Conservation (phyloP, 2,797 vertebrate genomes). For the Hemibagrus guttatus region DNA sequence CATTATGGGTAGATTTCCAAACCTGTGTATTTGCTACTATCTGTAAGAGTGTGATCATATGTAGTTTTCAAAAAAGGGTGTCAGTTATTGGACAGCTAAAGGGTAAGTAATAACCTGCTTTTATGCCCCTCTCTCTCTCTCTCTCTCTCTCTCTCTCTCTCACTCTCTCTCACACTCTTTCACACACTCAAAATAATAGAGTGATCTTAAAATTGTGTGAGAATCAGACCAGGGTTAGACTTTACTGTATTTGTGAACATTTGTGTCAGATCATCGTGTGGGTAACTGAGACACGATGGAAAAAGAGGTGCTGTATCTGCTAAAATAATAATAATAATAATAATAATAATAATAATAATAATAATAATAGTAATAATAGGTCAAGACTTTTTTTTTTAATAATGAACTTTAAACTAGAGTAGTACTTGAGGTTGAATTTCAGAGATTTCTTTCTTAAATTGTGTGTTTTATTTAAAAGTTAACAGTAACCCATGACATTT, state of each 20-base stretch:
- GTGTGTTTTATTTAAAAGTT: not conserved
- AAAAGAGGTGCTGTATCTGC: not conserved
- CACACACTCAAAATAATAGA: too few species aligned
- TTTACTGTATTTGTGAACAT: not conserved
- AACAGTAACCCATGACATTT: not conserved
- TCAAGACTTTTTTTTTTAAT: too few species aligned
- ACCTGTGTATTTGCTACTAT: not conserved
- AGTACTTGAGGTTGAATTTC: not conserved
- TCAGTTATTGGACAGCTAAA: not conserved
- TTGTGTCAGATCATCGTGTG: not conserved
- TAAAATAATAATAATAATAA: not conserved
- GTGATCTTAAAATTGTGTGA: not conserved
- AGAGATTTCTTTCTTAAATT: not conserved
- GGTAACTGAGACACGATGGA: not conserved
- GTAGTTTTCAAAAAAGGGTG: not conserved
- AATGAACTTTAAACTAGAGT: not conserved
- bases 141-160: too few species aligned
- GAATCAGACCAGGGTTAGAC: not conserved
- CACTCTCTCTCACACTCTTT: too few species aligned
- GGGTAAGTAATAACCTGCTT: not conserved
- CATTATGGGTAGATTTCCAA: constrained; percentile 1
- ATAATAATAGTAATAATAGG: not conserved
- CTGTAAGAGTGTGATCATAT: not conserved
- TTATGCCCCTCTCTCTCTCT: not conserved
- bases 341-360: too few species aligned